A percentile compares a stretch with the other conserved stretches of the same genome.
These are phyloP conservation scores for Drosophila repletoides DNA, from an alignment of 1,140 invertebrate species.

Conservation along the genomic window DNA sequence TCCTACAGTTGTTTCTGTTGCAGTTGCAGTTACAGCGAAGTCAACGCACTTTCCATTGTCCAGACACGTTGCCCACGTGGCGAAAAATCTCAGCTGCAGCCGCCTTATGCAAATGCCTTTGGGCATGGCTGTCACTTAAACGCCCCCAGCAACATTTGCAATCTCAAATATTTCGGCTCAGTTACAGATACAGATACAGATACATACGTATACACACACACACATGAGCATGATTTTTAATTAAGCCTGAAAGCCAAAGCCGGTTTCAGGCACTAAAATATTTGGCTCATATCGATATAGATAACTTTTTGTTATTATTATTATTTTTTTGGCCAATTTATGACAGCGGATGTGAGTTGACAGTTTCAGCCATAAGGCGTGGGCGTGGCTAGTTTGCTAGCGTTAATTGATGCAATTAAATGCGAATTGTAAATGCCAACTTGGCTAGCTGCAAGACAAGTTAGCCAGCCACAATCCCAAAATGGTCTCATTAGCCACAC, in stretches of 20 bases:
- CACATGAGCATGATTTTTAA: conserved; percentile 53
- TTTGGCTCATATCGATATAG: conserved; percentile 45
- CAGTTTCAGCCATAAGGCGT: conserved; percentile 45
- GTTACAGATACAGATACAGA: no score
- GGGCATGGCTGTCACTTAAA: conserved; percentile 28
- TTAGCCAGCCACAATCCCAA: conserved; percentile 5
- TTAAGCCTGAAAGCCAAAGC: conserved; percentile 49
- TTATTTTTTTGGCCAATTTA: conserved; percentile 47
- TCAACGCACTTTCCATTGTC: conserved; percentile 61
- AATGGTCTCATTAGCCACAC: conserved; percentile 67
- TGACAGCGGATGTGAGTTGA: conserved; percentile 74
- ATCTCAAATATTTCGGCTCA: conserved; percentile 17
- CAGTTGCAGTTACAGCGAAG: conserved; percentile 1
- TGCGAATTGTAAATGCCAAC: conserved; percentile 33
- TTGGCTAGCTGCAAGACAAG: neutral
- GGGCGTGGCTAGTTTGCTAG: conserved; percentile 57
- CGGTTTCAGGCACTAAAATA: conserved; percentile 46
- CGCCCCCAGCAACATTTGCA: conserved; percentile 26
- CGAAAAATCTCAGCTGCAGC: conserved; percentile 29
- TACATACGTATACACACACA: no score
- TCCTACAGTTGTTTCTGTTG: conserved; percentile 1
- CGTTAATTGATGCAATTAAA: conserved; percentile 75
- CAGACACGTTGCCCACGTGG: conserved; percentile 29
- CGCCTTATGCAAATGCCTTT: conserved; percentile 55
- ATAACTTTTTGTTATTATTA: conserved; percentile 14